Percentiles rank a stretch among this genome's conserved stretches.
Conservation (phyloP, 2,888 invertebrate species). For the Papilio demoleus region DNA sequence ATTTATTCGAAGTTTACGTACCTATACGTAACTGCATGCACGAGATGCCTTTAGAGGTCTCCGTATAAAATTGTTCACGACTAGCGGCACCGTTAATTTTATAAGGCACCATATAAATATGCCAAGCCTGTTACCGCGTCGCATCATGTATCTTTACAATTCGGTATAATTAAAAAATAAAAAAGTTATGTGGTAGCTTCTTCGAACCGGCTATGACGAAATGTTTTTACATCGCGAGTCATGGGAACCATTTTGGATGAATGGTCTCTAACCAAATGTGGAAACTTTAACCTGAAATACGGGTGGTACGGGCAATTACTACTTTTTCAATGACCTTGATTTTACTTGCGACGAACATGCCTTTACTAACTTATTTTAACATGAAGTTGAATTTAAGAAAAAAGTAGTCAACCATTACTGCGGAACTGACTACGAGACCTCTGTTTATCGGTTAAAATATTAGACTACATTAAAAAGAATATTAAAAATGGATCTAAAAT, state of each 20-base stretch:
- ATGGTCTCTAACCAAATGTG: conserved; percentile 7
- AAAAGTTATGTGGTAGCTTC: conserved; percentile 2
- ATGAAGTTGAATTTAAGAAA: no score
- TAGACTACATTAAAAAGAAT: neutral
- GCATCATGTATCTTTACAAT: conserved; percentile 22
- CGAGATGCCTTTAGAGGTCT: conserved; percentile 26
- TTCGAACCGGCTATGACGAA: conserved; percentile 5
- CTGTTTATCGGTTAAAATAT: no score
- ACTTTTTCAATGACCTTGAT: neutral
- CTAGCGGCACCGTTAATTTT: conserved; percentile 23
- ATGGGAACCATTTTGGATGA: neutral
- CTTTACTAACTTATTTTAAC: no score
- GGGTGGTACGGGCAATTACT: neutral
- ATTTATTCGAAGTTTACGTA: conserved; percentile 26
- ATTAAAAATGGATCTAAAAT: neutral
- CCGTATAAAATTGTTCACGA: conserved; percentile 21
- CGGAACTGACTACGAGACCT: no score
- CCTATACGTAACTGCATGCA: conserved; percentile 31
- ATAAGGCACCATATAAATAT: conserved; percentile 21
- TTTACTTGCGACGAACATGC: neutral
- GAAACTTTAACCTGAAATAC: conserved; percentile 18
- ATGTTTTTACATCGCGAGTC: conserved; percentile 12
- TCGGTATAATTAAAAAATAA: conserved; percentile 18
- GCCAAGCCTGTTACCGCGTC: conserved; percentile 11
- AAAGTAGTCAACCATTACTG: no score